Base-by-base conservation (phyloP, 1,140 invertebrate genomes). In the Penaeus japonicus region DNA sequence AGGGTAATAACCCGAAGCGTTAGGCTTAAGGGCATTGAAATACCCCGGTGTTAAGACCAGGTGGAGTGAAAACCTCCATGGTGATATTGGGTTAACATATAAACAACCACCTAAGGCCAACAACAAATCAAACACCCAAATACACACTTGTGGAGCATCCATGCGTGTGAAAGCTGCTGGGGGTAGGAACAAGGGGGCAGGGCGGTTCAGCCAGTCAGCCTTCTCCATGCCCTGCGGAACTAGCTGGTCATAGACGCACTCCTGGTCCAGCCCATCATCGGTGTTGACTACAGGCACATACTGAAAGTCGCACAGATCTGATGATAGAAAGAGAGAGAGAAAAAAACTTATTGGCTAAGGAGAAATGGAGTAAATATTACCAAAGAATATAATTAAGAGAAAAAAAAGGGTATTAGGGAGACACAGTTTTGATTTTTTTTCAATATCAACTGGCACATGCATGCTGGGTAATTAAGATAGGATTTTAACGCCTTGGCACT, bases 251-350 rank as follows among this genome's bases (percentile, higher is more conserved):
- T 88, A 88, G 20, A 88, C 81, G 62, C 87, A 88, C 22, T 77
- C 53, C 53, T 84, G 87, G 20, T 18, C 22, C 20, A 15, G 22
- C 0, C 70, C 53, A 24, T 88, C 87, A 27, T 84, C 87, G 7
- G n/a, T 59, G 17, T 54, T 83, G n/a, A 84, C 73, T 90, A 97
- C 93, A 32, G 98, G 97, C 70, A 98, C 92, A 92, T 96, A 98
- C 93, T 98, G 97, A 92, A 97, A 98, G 93, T 99, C 98, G 92
- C 95, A 96, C 87, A 98, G 93, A 91, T 94, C 97, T 97, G 91
- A 90, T 93, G 95, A 87, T 12, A 35, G 77, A 4, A 15, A 15
- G 47, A 47, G 10, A 47, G 1, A 47, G 15, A 15, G 15, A 15
- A 0, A 15, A 12, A 15, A 7, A 7, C 10, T 47, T 10, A 47